phyloP scores from a whole-genome alignment of 2,113 vertebrate genomes.

The Psephotus haematonotus region DNA sequence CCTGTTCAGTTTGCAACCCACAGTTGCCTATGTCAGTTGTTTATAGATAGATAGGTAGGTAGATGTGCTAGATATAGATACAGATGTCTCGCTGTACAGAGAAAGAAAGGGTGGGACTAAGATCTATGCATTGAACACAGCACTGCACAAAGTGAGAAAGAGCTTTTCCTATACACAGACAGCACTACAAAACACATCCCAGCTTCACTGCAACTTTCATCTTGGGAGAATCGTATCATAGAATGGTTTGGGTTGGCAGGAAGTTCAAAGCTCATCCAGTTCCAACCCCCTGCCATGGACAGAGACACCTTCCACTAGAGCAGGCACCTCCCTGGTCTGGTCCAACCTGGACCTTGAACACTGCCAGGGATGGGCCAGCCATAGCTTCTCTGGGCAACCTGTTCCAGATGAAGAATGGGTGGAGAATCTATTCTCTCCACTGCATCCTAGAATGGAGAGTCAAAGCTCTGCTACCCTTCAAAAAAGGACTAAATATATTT shows the following conservation, averaged over 20 bases:
- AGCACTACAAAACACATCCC: background rate
- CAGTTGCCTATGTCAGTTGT: background rate
- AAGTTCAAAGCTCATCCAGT: background rate
- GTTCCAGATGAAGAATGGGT: background rate
- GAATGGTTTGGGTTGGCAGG: background rate
- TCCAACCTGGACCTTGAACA: background rate
- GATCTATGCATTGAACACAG: background rate
- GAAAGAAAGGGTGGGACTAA: background rate
- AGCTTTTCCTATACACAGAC: background rate
- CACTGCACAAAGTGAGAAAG: background rate
- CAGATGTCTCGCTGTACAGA: too few species aligned
- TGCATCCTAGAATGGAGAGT: background rate
- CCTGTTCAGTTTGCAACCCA: accelerated
- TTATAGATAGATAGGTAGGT: accelerated
- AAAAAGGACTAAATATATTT: background rate
- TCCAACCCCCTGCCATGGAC: background rate
- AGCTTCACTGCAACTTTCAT: background rate
- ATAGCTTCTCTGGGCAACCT: background rate
- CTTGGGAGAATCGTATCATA: background rate
- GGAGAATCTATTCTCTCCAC: background rate
- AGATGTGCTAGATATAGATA: accelerated
- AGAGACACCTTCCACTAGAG: background rate
- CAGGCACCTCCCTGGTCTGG: background rate
- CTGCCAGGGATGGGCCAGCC: background rate
- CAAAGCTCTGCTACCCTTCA: background rate